A percentile compares a stretch with the other conserved stretches of the same genome.
phyloP scores from a whole-genome alignment of 2,888 invertebrate species.

The Meloe dianella region DNA sequence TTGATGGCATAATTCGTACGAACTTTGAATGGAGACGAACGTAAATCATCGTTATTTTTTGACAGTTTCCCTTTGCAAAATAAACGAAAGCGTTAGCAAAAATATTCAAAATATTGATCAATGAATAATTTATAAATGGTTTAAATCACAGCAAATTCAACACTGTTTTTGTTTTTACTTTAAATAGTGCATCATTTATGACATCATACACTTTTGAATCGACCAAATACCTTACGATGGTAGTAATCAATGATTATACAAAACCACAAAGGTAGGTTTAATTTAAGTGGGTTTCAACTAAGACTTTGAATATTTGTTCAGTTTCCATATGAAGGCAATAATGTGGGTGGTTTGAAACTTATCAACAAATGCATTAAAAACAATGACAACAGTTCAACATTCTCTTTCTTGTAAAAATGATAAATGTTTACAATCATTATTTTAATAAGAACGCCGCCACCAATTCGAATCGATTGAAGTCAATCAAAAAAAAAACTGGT shows the following conservation, averaged over 20 bases:
- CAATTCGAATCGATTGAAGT: background rate
- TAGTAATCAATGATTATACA: background rate
- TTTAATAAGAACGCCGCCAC: background rate
- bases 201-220: background rate
- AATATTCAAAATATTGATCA: background rate
- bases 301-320: background rate
- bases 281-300: background rate
- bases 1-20: slow-evolving; percentile 38
- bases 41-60: background rate
- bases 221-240: slow-evolving; percentile 5
- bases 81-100: background rate
- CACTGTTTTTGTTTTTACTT: background rate
- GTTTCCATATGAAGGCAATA: background rate
- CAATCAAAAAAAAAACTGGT: background rate
- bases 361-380: background rate
- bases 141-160: background rate
- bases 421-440: background rate
- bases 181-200: background rate
- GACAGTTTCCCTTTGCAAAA: background rate
- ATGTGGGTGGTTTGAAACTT: slow-evolving; percentile 1
- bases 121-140: background rate
- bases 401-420: background rate
- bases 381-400: too few relatives aligned
- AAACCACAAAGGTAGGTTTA: slow-evolving; percentile 1
- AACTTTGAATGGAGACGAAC: background rate